A percentile compares a stretch with the other conserved stretches of the same genome.
Conservation (phyloP, 2,113 vertebrate species). For the Chlorodrepanis virens region DNA sequence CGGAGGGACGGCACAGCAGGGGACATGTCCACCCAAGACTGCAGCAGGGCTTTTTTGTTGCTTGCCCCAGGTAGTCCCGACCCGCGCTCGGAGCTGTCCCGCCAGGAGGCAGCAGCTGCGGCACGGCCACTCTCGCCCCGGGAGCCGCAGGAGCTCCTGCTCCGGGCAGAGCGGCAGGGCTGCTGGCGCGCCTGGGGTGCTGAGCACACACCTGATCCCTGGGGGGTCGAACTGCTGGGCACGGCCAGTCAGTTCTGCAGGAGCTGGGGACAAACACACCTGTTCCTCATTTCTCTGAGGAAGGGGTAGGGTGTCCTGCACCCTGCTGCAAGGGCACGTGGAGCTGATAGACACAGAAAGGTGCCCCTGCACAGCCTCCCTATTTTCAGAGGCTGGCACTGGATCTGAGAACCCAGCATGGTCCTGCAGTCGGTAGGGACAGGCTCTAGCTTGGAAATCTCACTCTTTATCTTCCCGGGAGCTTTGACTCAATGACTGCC, state of each 20-base stretch:
- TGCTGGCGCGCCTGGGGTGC: accelerated
- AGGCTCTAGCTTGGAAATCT: not conserved
- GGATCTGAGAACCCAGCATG: not conserved
- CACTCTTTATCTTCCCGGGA: not conserved
- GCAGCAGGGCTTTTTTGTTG: accelerated
- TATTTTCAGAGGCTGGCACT: not conserved
- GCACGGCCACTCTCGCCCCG: accelerated
- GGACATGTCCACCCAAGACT: accelerated
- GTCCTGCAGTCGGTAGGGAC: not conserved
- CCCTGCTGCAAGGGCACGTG: accelerated
- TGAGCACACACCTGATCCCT: not conserved
- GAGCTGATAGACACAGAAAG: not conserved
- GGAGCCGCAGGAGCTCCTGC: not conserved
- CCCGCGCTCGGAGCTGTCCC: not conserved
- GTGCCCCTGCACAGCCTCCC: not conserved
- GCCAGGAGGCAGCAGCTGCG: accelerated
- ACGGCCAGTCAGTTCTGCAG: accelerated
- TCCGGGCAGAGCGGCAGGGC: accelerated
- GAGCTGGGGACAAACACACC: accelerated
- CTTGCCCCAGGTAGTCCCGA: accelerated
- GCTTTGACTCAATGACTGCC: not conserved
- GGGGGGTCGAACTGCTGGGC: accelerated
- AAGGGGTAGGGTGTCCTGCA: not conserved
- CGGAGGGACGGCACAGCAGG: not conserved
- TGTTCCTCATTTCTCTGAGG: not conserved